These are phyloP conservation scores for Poecilobothrus nobilitatus DNA, from an alignment of 2,888 invertebrate species.

Conservation along the genomic window DNA sequence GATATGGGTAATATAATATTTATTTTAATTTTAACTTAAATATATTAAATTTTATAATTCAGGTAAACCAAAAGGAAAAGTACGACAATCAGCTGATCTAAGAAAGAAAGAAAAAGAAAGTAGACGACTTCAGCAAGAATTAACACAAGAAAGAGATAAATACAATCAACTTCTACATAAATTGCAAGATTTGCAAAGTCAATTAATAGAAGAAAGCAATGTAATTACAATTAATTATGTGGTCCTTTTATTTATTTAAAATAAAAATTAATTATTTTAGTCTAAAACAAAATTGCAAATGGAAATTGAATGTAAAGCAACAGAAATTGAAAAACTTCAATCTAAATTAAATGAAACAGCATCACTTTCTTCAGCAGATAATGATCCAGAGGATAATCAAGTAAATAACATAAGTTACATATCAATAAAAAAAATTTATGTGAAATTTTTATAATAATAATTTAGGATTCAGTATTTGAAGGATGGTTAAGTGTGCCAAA, in stretches of 20 bases:
- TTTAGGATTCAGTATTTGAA: constrained; percentile 70
- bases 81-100: constrained; percentile 65
- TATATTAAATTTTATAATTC: constrained; percentile 23
- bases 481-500: constrained; percentile 94
- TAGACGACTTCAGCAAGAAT: constrained; percentile 86
- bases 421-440: neutral
- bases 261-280: constrained; percentile 24
- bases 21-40: neutral
- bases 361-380: constrained; percentile 83
- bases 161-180: constrained; percentile 79
- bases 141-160: constrained; percentile 89
- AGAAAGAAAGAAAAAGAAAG: constrained; percentile 91
- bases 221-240: constrained; percentile 35
- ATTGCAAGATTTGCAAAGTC: constrained; percentile 77
- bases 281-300: constrained; percentile 71
- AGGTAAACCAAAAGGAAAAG: constrained; percentile 73
- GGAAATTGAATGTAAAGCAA: constrained; percentile 95
- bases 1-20: constrained; percentile 47
- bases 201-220: constrained; percentile 72
- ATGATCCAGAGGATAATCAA: constrained; percentile 65
- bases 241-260: constrained; percentile 5
- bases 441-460: neutral
- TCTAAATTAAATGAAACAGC: constrained; percentile 85
- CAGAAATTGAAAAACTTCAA: constrained; percentile 87
- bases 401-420: constrained; percentile 30